Base-by-base conservation (phyloP, 2,797 vertebrate species). In the Mus minutoides region DNA sequence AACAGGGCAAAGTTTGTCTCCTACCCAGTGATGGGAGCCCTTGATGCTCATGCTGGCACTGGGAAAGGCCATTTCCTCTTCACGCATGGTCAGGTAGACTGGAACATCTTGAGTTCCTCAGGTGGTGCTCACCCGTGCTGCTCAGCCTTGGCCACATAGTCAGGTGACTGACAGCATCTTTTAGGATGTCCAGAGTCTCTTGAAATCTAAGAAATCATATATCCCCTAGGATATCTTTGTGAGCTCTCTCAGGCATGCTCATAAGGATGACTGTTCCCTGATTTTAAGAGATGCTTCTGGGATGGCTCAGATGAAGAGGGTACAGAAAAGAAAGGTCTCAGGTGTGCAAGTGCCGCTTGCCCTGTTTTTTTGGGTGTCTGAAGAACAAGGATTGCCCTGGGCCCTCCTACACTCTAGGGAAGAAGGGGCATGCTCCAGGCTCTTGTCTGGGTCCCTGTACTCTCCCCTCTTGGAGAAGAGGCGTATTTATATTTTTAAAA, bases 1-100 rank as follows among this genome's bases (percentile, higher is more conserved):
- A 95, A 62, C 89, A 60, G 69, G 95, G 85, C 88, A 95, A 0
- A 0, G 96, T 88, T 85, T 22, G 1, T 97, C 96, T 93, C 88
- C 24, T 56, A 46, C 83, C 94, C 94, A 71, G 82, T 58, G 1
- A 77, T 31, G 58, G 80, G 22, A 80, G 31, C 82, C 37, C 88
- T 96, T 95, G 56, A 82, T 88, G 94, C 90, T 92, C 75, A 14
- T 60, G 31, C 43, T 83, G 10, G 78, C 92, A 95, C 75, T 76
- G 22, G 43, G 46, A 24, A 89, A 97, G 95, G 21, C 43, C 43
- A 71, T 80, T 80, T 37, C 83, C 24, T 75, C 92, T 88, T 69
- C 29, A 84, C 21, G 1, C 60, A 19, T 7, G 21, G 46, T 95
- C 69, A 78, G 62, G 87, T 92, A 37, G 34, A 29, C 86, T 73